A percentile compares a stretch with the other conserved stretches of the same genome.
Conservation (phyloP, 1,140 invertebrate species). For the Calephelis nemesis region DNA sequence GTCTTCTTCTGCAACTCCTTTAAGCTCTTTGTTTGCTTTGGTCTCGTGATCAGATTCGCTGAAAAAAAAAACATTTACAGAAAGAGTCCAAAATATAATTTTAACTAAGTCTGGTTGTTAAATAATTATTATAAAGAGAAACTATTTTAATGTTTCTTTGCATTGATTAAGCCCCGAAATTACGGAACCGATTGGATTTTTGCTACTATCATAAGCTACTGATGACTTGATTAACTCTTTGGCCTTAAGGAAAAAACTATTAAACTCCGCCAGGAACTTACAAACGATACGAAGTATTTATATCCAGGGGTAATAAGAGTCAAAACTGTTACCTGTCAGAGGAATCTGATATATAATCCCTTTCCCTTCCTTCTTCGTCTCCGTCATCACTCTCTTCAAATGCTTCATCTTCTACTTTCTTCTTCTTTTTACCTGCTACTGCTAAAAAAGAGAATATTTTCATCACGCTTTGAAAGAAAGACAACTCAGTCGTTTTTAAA, state of each 20-base stretch:
- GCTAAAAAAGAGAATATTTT: constrained; percentile 22
- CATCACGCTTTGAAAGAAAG: not conserved
- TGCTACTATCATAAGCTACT: too few species aligned
- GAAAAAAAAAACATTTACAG: constrained; percentile 30
- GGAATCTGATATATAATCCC: constrained; percentile 92
- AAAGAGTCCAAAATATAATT: too few species aligned
- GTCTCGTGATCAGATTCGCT: constrained; percentile 88
- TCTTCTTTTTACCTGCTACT: constrained; percentile 79
- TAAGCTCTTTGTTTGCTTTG: constrained; percentile 86
- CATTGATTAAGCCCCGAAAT: too few species aligned
- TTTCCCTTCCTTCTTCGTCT: constrained; percentile 95
- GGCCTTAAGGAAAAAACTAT: too few species aligned
- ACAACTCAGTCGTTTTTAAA: too few species aligned
- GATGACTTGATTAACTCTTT: too few species aligned
- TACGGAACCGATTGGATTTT: too few species aligned
- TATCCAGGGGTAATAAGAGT: constrained; percentile 10
- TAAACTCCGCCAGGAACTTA: too few species aligned
- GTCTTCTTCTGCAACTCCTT: constrained; percentile 94
- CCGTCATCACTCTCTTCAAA: constrained; percentile 98
- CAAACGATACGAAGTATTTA: too few species aligned
- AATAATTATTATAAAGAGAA: too few species aligned
- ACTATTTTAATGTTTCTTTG: too few species aligned
- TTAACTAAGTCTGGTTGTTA: too few species aligned
- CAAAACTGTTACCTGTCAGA: constrained; percentile 80
- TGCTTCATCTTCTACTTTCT: constrained; percentile 93